Evolutionary conservation across 2,797 vertebrate species (phyloP), one percentile per base, ranked within the genome.

Genomic region (Lagorchestes hirsutus): DNA sequence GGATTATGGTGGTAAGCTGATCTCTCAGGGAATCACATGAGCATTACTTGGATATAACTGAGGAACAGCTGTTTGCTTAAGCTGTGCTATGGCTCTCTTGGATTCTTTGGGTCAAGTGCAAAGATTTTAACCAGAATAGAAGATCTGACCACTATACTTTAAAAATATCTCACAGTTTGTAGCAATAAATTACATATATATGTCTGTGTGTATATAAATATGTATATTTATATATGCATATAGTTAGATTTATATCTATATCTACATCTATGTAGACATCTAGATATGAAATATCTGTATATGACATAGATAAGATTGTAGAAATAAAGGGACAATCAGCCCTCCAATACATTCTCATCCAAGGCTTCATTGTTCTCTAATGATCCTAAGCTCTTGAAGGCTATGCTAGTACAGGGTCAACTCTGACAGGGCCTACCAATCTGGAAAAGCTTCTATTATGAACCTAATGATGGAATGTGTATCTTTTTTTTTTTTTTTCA

Each of bases 31-130:
- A 90, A 90, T 90, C 50, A 52, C 22, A 92, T 92, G 91, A 59
- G 59, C 55, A 40, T 59, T 54, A 93, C 28, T 74, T 58, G 55
- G 95, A 92, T 74, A 91, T 91, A 92, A 6, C 46, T 74, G 54
- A 67, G 56, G 62, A 57, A 46, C 58, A 95, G 52, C 55, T 93
- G 13, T 74, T 93, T 57, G 46, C 54, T 91, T 95, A 74, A 59
- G 14, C 55, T 31, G 3, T 58, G 82, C 34, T 62, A 29, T n/a
- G 5, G 11, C 57, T 92, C 55, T 62, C 27, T 92, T 87, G 74
- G 22, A 87, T 87, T 87, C 55, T 90, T 54, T 91, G 14, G 55
- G 55, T n/a, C 56, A 46, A 2, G 92, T 57, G 46, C 46, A 46
- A 46, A 87, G 40, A 93, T 90, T 92, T 95, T 95, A 2, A 4